phyloP scores from a whole-genome alignment of 2,113 vertebrate species.

The Miniopterus natalensis region DNA sequence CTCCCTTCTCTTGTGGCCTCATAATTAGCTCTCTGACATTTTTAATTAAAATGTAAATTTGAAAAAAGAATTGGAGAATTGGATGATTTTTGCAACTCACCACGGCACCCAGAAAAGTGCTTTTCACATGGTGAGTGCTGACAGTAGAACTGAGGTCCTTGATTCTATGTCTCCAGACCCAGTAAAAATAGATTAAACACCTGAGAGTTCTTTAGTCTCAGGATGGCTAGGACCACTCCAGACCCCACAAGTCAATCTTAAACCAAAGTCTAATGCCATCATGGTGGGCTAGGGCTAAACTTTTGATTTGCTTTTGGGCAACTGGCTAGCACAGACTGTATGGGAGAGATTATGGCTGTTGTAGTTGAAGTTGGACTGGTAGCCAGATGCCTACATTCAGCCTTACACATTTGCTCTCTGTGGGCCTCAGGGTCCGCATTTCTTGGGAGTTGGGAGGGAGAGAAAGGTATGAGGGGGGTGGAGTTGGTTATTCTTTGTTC shows the following conservation, averaged over 20 bases:
- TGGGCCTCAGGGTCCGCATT: not conserved
- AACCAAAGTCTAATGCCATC: not conserved
- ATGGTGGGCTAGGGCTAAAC: not conserved
- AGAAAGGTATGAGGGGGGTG: not conserved
- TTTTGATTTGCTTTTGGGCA: constrained; percentile 20
- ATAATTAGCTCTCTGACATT: not conserved
- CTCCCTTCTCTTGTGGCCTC: not conserved
- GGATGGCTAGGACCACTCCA: not conserved
- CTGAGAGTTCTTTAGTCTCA: constrained; percentile 22
- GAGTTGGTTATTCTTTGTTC: not conserved
- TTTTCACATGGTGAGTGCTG: not conserved
- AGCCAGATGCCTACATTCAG: not conserved
- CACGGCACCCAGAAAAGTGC: not conserved
- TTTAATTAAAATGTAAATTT: constrained; percentile 35
- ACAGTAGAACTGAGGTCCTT: not conserved
- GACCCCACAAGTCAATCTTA: not conserved
- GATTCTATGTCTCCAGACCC: not conserved
- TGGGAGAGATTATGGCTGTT: not conserved
- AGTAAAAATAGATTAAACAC: not conserved
- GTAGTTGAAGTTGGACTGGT: not conserved
- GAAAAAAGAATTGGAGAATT: not conserved
- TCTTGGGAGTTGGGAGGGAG: not conserved
- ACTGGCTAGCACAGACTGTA: not conserved
- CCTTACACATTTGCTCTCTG: not conserved
- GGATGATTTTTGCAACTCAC: constrained; percentile 26